Base-by-base conservation (phyloP, 2,888 invertebrate genomes). In the Tetropium fuscum region DNA sequence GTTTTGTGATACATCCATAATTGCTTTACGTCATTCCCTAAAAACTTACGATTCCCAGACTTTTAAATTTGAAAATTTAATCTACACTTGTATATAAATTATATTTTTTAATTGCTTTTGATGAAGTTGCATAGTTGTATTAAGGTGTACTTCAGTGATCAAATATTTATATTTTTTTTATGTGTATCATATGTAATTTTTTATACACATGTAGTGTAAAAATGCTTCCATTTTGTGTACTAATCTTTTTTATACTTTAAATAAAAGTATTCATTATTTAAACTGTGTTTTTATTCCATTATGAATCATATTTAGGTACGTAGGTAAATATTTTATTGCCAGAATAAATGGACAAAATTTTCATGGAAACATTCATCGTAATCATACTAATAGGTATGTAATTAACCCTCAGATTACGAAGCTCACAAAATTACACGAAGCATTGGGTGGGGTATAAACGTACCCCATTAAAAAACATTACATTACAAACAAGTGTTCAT, bases 141-240 rank as follows among this genome's bases (percentile, higher is more conserved):
- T n/a, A n/a, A 40, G 16, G 13, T 45, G 45, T 54, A 43, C 45
- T 44, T 54, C 45, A 18, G 36, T 54, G 38, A 53, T 51, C 16
- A 27, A 51, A 51, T 38, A 38, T 48, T 48, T 25, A 30, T 44
- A 40, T 58, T 60, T 57, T 59, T 63, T 60, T 54, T 59, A 63
- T 60, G 54, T 61, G 41, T 67, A 59, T 55, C 60, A 49, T 68
- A 64, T 60, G 44, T 60, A 53, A 62, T 64, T 63, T 68, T 68
- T 68, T 63, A 63, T 66, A 64, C 64, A 67, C 59, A 56, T 64
- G 49, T 64, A 64, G 53, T 58, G 67, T 63, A 63, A 60, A 63
- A 61, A 69, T 70, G 71, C 70, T 71, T 73, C 71, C 70, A 72
- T 68, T 64, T 69, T 64, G 41, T 72, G 68, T 66, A 66, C 60